phyloP scores from a whole-genome alignment of 2,888 invertebrate genomes.

The Drosophila kanekoi region DNA sequence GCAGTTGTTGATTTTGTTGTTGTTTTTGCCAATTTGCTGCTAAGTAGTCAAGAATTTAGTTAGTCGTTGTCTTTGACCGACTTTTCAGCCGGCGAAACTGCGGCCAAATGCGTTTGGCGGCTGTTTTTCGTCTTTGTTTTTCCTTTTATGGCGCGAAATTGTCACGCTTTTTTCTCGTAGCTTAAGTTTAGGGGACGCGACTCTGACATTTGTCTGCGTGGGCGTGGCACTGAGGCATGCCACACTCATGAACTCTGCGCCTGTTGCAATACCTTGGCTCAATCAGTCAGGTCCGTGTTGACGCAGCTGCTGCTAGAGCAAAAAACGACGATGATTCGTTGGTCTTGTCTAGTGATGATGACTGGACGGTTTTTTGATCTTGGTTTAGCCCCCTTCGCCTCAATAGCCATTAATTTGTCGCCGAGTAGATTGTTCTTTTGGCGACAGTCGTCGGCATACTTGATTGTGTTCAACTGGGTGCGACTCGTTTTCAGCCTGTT shows the following conservation, averaged over 20 bases:
- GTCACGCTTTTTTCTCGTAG: conserved; percentile 10
- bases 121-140: not conserved
- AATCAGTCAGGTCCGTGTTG: conserved; percentile 6
- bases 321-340: not conserved
- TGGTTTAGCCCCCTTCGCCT: not conserved
- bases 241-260: not conserved
- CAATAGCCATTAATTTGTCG: conserved; percentile 1
- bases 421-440: conserved; percentile 24
- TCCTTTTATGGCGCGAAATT: not conserved
- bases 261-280: not conserved
- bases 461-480: conserved; percentile 1
- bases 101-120: conserved; percentile 28
- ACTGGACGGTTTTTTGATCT: conserved; percentile 26
- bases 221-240: conserved; percentile 3
- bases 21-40: conserved; percentile 22
- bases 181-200: conserved; percentile 31
- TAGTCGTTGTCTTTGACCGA: conserved; percentile 78
- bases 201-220: conserved; percentile 17
- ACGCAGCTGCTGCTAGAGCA: conserved; percentile 14
- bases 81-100: conserved; percentile 41
- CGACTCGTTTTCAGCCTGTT: conserved; percentile 17
- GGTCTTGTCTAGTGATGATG: conserved; percentile 29
- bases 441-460: conserved; percentile 23
- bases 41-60: conserved; percentile 62
- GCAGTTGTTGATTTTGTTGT: conserved; percentile 8